A percentile compares a stretch with the other conserved stretches of the same genome.
Conservation (phyloP, 2,888 invertebrate genomes). For the Phengaris arion region DNA sequence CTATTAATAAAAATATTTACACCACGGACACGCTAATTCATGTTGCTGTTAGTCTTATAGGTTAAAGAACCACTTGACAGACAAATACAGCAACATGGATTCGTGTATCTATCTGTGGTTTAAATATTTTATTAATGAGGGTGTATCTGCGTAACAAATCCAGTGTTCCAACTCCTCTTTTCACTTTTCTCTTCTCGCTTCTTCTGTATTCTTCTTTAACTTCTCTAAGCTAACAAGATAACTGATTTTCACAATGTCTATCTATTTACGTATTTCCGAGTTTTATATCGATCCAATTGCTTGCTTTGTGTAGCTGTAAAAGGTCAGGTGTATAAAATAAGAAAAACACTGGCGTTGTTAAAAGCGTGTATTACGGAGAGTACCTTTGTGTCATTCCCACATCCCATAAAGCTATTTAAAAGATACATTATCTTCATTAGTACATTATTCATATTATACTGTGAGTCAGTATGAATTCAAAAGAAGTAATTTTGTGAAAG, state of each 20-base stretch:
- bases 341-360: background rate
- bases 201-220: background rate
- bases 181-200: too few relatives aligned
- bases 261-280: background rate
- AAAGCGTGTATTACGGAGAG: background rate
- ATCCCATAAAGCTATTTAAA: background rate
- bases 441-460: constrained; percentile 14
- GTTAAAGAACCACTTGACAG: too few relatives aligned
- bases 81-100: too few relatives aligned
- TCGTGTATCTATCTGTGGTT: too few relatives aligned
- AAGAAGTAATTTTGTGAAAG: background rate
- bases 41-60: too few relatives aligned
- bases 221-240: background rate
- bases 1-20: too few relatives aligned
- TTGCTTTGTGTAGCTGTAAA: background rate
- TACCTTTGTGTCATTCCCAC: constrained; percentile 11
- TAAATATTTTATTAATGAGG: too few relatives aligned
- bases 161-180: too few relatives aligned
- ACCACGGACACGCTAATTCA: too few relatives aligned
- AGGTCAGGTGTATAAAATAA: constrained; percentile 12
- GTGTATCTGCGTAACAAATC: too few relatives aligned
- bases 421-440: constrained; percentile 25
- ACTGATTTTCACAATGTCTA: too few relatives aligned
- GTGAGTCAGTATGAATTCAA: background rate
- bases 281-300: background rate